Evolutionary conservation across 30 jellyfish, hydroid and myxozoan genomes (phyloP), one percentile per base, ranked within the genome.

Genomic region (Mastigias papua): DNA sequence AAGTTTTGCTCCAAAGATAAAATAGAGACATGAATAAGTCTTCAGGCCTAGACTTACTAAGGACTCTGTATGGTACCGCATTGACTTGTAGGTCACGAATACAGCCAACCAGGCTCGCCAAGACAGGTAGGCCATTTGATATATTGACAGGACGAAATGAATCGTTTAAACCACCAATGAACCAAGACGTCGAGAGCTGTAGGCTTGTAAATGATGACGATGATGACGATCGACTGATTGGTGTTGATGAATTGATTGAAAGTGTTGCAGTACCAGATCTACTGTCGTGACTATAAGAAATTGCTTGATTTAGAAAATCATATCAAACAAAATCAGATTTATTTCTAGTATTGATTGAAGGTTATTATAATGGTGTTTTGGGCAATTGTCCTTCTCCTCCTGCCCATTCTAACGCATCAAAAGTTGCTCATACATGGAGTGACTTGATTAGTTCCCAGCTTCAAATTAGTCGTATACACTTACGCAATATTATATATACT

Each of bases 101-200:
- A 54, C 98, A 93, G 16, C 98, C 98, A 67, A 77, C 29, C 20
- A 93, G 73, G 37, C 80, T 80, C 34, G 78, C 31, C 22, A 80
- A 68, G 25, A 88, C 4, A 4, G 96, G 82, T 9, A 86, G 72
- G 15, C 74, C 73, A 67, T 54, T 69, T 6, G 90, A 69, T 48
- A 84, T 31, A 20, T 69, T 67, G 20, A 78, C 87, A 8, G 88
- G 89, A 10, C 48, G 79, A 51, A 90, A 72, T 33, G 90, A 37
- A 27, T 51, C 0, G 1, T 86, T 89, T 31, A 85, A 11, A 21
- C 98, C 98, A 15, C 97, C 98, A 22, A 93, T 88, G 32, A 76
- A 88, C 98, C 98, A 93, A 0, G 97, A 37, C 0, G 98, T 86
- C 7, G 95, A 66, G 7, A 93, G 81, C 31, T 93, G 94, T 34